Evolutionary conservation across 1,140 invertebrate genomes (phyloP), one percentile per base, ranked within the genome.

Genomic region (Geopemphigus sp.): DNA sequence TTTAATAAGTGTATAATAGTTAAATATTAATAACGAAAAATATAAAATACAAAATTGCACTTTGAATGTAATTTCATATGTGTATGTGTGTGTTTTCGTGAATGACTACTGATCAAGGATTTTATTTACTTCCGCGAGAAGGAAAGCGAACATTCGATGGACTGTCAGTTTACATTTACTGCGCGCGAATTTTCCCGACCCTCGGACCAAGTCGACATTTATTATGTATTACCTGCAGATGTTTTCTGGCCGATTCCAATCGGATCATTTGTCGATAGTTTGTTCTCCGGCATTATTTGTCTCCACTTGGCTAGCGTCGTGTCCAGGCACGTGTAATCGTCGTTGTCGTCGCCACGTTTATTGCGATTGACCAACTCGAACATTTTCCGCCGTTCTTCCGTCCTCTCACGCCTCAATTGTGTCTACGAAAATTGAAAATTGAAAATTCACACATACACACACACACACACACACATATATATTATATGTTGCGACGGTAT

Each of bases 311-410:
- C 84, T 84, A 91, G 89, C 3, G 91, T 89, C 0, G 88, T 89
- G 29, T 90, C 90, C 12, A 88, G 86, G 53, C 87, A 84, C 15
- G 56, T 17, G 57, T 61, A 78, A 80, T 88, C 85, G 2, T 84
- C 83, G 24, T 72, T 47, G n/a, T 66, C 32, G 1, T 19, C 61
- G 82, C 86, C 85, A 82, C 88, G 85, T 84, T 90, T 84, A 83
- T 89, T 87, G 82, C 89, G 88, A 82, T 91, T 94, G 1, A 90
- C 93, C 83, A 96, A 89, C 87, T 95, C 93, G 82, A 96, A 96
- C 88, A 97, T 93, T 88, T 97, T 97, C 82, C 93, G 89, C 82
- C 95, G 88, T 84, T 97, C 95, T 86, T 97, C 96, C 0, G 94
- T 96, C 66, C 95, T 88, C 85, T 98, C 96, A 83, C 94, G 88